A percentile compares a stretch with the other conserved stretches of the same genome.
Conservation (phyloP, 2,888 invertebrate species). For the Deilephila porcellus region DNA sequence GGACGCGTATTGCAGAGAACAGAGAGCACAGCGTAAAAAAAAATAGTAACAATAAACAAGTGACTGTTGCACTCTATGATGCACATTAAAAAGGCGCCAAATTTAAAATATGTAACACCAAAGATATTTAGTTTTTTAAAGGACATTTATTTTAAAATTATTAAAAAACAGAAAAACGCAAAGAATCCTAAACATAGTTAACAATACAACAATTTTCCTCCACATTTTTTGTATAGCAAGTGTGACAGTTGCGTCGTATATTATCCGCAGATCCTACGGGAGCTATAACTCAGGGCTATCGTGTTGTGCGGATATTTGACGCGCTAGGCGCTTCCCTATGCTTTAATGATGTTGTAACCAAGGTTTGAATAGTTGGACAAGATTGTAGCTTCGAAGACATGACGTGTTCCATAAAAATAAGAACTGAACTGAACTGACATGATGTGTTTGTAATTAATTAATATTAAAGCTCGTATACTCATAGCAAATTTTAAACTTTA, state of each 20-base stretch:
- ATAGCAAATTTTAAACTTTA: no score
- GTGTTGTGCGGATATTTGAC: slow-evolving; percentile 12
- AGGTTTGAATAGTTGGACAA: not conserved
- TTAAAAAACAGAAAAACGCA: not conserved
- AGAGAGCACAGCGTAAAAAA: no score
- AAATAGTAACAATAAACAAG: no score
- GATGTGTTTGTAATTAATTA: not conserved
- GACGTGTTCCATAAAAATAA: not conserved
- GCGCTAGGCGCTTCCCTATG: slow-evolving; percentile 6
- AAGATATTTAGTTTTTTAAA: no score
- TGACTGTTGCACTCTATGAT: no score
- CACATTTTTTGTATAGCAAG: slow-evolving; percentile 18
- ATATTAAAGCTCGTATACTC: no score
- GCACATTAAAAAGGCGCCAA: no score
- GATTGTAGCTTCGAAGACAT: not conserved
- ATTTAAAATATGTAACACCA: no score
- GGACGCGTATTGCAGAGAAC: no score
- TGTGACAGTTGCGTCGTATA: slow-evolving; percentile 32
- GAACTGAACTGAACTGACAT: not conserved
- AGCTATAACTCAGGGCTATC: slow-evolving; percentile 35
- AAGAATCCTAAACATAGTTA: not conserved
- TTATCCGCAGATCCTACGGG: slow-evolving; percentile 33
- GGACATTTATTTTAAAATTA: no score
- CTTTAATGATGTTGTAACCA: slow-evolving; percentile 23
- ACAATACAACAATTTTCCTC: not conserved